phyloP scores from a whole-genome alignment of 2,797 vertebrate species.

The Lepidocolaptes lacrymiger region DNA sequence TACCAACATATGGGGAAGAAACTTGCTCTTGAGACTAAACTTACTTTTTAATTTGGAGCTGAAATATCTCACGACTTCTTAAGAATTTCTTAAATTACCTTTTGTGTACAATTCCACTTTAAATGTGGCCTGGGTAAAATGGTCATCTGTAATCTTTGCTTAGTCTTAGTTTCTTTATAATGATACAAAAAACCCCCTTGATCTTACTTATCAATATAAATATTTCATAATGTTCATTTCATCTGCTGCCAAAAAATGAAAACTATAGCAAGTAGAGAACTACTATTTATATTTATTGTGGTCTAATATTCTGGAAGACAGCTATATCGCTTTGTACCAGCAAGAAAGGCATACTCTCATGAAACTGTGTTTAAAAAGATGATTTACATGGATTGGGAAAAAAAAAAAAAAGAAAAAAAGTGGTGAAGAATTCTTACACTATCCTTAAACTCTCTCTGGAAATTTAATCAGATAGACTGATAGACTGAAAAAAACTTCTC shows the following conservation, averaged over 20 bases:
- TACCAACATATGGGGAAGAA: not conserved
- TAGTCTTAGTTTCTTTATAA: not conserved
- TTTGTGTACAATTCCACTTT: not conserved
- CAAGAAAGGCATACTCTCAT: not conserved
- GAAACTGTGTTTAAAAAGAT: not conserved
- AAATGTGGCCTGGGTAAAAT: not conserved
- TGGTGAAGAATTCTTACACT: not conserved
- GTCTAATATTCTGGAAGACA: not conserved
- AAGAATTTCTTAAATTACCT: not conserved
- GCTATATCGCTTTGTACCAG: not conserved
- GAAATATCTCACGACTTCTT: not conserved
- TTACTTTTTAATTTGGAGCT: not conserved
- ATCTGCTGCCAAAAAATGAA: not conserved
- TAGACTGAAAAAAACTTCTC: not conserved
- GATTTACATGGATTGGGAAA: not conserved
- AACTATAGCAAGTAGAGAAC: not conserved
- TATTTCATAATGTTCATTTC: not conserved
- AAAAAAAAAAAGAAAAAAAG: not conserved
- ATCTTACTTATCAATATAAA: slow-evolving; percentile 28
- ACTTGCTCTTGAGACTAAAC: not conserved
- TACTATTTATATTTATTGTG: not conserved
- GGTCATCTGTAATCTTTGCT: not conserved
- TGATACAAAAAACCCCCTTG: not conserved
- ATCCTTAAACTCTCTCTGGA: not conserved
- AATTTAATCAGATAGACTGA: not conserved